Base-by-base conservation (phyloP, 1,140 invertebrate genomes). In the Drosophila kanapiae region DNA sequence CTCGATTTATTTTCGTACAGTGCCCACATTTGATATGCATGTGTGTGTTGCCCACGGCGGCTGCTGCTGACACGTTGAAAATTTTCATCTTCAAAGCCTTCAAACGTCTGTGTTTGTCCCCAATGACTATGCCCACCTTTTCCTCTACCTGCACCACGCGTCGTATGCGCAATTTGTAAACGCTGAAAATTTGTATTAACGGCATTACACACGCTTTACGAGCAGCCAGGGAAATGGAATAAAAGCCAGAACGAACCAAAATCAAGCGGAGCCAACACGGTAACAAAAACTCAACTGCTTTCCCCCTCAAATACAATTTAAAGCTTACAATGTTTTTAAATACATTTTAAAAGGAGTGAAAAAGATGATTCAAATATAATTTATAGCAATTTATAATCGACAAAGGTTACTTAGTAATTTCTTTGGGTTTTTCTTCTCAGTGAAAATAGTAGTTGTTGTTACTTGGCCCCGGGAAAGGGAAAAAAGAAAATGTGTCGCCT, bases 81-180 rank as follows among this genome's bases (percentile, higher is more conserved):
- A 72, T 90, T 84, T 84, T 60, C 75, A 76, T 90, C 88, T 88
- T 61, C 76, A 67, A 82, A 82, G 80, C 60, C 60, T 68, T 71
- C 65, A 81, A 82, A 82, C 59, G 58, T 63, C 65, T 74, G 64
- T 33, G 64, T 33, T 64, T 75, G 71, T 74, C 57, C 68, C 54
- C 68, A 40, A 53, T 68, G 71, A 67, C 37, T 63, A 23, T 65
- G 42, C 42, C 33, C 43, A 27, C 65, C 59, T 49, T n/a, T 42
- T 0, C 2, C 11, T 49, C 14, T 14, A 49, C 58, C 78, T 47
- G 27, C 47, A 54, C 75, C 80, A 86, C 78, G 84, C 74, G 80
- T 75, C 80, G 84, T 87, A 87, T 88, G 84, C 84, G 84, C 80
- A 87, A 87, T 87, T 87, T 88, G 84, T 84, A 80, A 88, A 72